These are phyloP conservation scores for Decapterus maruadsi DNA, from an alignment of 2,797 vertebrate genomes.

Conservation along the genomic window DNA sequence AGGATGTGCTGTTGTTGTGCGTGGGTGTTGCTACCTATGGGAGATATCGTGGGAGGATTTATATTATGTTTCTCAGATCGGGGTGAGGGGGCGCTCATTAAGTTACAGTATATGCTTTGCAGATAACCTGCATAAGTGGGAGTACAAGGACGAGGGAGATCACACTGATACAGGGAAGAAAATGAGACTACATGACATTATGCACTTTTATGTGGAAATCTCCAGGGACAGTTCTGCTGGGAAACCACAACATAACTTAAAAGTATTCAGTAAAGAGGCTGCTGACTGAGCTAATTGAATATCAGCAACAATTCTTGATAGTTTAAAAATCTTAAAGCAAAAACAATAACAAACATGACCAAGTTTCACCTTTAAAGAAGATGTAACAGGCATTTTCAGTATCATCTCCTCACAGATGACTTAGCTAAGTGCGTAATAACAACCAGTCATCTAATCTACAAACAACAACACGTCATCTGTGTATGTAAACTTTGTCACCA, in stretches of 20 bases:
- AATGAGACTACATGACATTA: conserved; percentile 33
- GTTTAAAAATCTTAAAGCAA: too few species aligned
- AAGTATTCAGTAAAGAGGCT: too few species aligned
- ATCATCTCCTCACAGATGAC: too few species aligned
- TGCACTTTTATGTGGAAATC: conserved; percentile 3
- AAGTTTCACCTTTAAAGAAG: too few species aligned
- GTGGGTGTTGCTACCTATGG: conserved; percentile 58
- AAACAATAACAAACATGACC: too few species aligned
- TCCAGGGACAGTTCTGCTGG: background rate
- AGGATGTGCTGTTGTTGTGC: conserved; percentile 6
- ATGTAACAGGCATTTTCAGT: too few species aligned
- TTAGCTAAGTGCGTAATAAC: too few species aligned
- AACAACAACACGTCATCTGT: too few species aligned
- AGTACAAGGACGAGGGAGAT: conserved; percentile 43
- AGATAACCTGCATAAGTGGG: conserved; percentile 56
- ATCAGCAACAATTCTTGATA: too few species aligned
- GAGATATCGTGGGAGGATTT: conserved; percentile 63
- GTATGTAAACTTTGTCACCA: too few species aligned
- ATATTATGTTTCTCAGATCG: conserved; percentile 50
- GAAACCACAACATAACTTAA: background rate
- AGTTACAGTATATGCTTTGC: conserved; percentile 60
- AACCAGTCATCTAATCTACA: too few species aligned
- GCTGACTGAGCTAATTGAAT: too few species aligned
- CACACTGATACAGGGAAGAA: conserved; percentile 18
- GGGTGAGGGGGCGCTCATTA: conserved; percentile 53